Evolutionary conservation across 1,140 invertebrate species (phyloP), one percentile per base, ranked within the genome.

Genomic region (Lerema accius): DNA sequence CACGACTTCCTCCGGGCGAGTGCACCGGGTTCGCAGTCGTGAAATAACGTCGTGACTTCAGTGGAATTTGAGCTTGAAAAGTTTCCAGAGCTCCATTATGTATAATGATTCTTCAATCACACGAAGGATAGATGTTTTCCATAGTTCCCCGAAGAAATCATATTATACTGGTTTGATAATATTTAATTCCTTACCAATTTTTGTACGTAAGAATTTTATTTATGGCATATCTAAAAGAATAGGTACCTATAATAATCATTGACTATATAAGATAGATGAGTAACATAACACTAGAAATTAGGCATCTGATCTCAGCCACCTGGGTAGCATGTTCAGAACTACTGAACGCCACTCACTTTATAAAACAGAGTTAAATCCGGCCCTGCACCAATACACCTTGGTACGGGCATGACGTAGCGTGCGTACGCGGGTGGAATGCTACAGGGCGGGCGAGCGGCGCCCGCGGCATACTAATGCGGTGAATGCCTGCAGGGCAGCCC

Each of bases 1-100:
- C 63, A 65, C 63, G 63, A 60, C 50, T 37, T 48, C 58, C 50
- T 60, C 58, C 16, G 43, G 48, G 48, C 16, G 14, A 65, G 17
- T 51, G 55, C 16, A 59, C 48, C 53, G 39, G 50, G 55, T 51
- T 17, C 19, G 7, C 37, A 51, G 53, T 65, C 63, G 55, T 58
- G 63, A 51, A 63, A 26, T 43, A n/a, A 63, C 42, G 13, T 53
- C 48, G 50, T 48, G 43, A 63, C 56, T 53, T 26, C 26, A 9
- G 15, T 13, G 43, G 56, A 63, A 48, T 63, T 39, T 26, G 17
- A 28, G 45, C 45, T 63, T 48, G 40, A 37, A 53, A 63, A 45
- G n/a, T 53, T 63, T 53, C 46, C 35, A 28, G 53, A 26, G 11
- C 40, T 28, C 10, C 42, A 58, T 58, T 62, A 49, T 45, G 26